Percentiles rank a stretch among this genome's conserved stretches.
Conservation (phyloP, 2,113 vertebrate species). For the Toxotes jaculatrix region DNA sequence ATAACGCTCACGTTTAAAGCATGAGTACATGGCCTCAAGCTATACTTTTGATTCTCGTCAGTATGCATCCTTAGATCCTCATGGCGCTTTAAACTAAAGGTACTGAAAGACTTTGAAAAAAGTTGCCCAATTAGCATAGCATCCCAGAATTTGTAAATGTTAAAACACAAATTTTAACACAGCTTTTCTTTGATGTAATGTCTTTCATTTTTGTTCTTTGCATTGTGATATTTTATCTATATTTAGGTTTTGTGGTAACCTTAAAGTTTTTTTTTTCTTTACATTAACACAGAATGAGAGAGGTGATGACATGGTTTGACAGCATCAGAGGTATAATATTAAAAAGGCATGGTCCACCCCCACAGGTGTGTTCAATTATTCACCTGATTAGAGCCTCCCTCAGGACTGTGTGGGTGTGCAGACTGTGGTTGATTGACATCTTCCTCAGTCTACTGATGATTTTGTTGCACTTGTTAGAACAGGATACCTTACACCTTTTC, state of each 20-base stretch:
- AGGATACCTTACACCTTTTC: too few relatives aligned
- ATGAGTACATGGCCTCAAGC: constrained; percentile 35
- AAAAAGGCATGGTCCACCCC: neutral
- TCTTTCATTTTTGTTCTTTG: neutral
- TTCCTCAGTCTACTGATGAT: too few relatives aligned
- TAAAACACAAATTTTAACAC: constrained; percentile 19
- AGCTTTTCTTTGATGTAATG: neutral
- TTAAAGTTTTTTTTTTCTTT: neutral
- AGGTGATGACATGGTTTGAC: neutral
- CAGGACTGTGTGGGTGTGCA: too few relatives aligned
- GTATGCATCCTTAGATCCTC: constrained; percentile 23
- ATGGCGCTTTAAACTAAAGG: constrained; percentile 31
- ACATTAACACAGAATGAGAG: neutral
- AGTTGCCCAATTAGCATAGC: constrained; percentile 6
- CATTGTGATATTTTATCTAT: constrained; percentile 11
- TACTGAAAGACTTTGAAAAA: constrained; percentile 46
- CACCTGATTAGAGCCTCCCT: too few relatives aligned
- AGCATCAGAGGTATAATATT: neutral
- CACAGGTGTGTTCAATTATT: too few relatives aligned
- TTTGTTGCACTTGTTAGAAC: too few relatives aligned
- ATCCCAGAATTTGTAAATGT: constrained; percentile 6
- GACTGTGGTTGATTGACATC: too few relatives aligned
- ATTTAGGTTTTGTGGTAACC: neutral
- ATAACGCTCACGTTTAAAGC: constrained; percentile 42
- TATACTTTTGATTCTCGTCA: constrained; percentile 52